phyloP scores from a whole-genome alignment of 1,140 invertebrate species.

The Drosophila guanche region DNA sequence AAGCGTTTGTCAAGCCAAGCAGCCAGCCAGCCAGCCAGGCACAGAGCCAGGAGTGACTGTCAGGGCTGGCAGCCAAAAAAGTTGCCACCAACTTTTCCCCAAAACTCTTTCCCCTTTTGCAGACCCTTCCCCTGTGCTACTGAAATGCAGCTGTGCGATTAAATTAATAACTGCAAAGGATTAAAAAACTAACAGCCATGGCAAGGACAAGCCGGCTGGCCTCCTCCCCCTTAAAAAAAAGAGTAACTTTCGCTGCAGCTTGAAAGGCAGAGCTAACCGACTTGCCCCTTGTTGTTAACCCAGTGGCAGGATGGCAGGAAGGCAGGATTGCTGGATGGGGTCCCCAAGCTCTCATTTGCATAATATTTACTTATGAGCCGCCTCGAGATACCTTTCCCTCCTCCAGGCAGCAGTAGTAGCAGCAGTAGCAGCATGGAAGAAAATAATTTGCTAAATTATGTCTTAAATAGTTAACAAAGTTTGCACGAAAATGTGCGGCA shows the following conservation, averaged over 20 bases:
- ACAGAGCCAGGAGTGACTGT: conserved; percentile 29
- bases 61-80: conserved; percentile 32
- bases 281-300: conserved; percentile 18
- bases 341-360: conserved; percentile 70
- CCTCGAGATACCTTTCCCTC: background rate
- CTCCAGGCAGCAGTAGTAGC: too few relatives aligned
- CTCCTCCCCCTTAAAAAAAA: conserved; percentile 35
- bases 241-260: conserved; percentile 64
- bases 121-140: conserved; percentile 13
- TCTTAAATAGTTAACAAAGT: conserved; percentile 82
- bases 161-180: conserved; percentile 81
- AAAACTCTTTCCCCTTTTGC: background rate
- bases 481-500: conserved; percentile 64
- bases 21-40: conserved; percentile 14
- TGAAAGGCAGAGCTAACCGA: conserved; percentile 33
- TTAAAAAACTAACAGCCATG: conserved; percentile 77
- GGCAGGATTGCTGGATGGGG: background rate
- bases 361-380: conserved; percentile 75
- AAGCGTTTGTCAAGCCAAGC: conserved; percentile 55
- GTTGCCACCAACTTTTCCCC: conserved; percentile 32
- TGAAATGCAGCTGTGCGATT: conserved; percentile 77
- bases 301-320: background rate
- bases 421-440: conserved; percentile 55
- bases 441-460: conserved; percentile 82
- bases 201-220: conserved; percentile 62